A percentile compares a stretch with the other conserved stretches of the same genome.
phyloP scores from a whole-genome alignment of 2,888 invertebrate genomes.

The Priocnemis perturbator region DNA sequence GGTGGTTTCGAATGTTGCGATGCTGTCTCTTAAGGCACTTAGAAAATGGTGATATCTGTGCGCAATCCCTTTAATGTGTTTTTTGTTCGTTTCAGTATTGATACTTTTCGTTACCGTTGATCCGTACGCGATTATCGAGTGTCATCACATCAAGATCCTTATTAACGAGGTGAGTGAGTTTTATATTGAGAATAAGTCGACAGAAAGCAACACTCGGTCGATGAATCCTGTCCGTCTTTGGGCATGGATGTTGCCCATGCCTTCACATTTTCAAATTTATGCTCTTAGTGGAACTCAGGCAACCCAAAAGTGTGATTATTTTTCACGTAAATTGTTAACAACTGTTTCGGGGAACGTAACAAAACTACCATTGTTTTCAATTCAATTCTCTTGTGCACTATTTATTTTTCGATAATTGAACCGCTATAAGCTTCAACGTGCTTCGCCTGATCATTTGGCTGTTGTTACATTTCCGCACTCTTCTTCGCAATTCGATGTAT shows the following conservation, averaged over 20 bases:
- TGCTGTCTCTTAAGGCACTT: neutral
- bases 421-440: no score
- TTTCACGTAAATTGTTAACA: no score
- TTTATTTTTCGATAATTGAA: no score
- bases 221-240: slow-evolving; percentile 31
- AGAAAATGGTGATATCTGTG: slow-evolving; percentile 11
- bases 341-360: neutral
- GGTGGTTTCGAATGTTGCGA: no score
- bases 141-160: no score
- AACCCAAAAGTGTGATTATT: no score
- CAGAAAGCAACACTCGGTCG: neutral
- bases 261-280: slow-evolving; percentile 26
- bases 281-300: slow-evolving; percentile 10
- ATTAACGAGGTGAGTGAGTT: slow-evolving; percentile 13
- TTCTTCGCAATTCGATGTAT: no score
- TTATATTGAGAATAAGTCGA: slow-evolving; percentile 11
- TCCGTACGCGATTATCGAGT: neutral
- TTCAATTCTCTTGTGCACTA: neutral
- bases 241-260: slow-evolving; percentile 15
- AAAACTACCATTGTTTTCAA: slow-evolving; percentile 9
- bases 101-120: neutral
- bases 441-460: no score
- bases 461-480: no score
- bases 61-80: slow-evolving; percentile 16
- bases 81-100: neutral